Evolutionary conservation across 1,140 invertebrate species (phyloP).

Genomic region (Batillaria attramentaria): DNA sequence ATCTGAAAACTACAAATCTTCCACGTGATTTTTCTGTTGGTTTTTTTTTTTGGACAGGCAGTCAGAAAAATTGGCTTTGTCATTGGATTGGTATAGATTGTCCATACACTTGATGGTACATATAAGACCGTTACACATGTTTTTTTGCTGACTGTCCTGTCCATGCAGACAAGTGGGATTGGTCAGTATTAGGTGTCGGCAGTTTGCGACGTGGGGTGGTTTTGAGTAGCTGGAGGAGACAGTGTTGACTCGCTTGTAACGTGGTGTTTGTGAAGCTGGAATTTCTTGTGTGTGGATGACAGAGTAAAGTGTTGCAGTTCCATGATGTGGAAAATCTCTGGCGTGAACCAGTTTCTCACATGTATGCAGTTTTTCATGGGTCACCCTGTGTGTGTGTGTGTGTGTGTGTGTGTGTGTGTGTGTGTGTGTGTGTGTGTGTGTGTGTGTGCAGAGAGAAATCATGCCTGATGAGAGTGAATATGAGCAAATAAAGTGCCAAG

Average conservation of each 20-base stretch:
- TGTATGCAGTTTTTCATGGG: not conserved
- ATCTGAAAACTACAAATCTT: not conserved
- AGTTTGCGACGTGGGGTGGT: not conserved
- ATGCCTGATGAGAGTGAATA: conserved; percentile 1
- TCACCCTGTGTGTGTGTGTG: not conserved
- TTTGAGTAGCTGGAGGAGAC: not conserved
- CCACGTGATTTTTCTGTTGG: not conserved
- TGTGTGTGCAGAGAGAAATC: not conserved
- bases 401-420: not conserved
- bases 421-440: not conserved
- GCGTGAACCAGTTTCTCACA: too few species aligned
- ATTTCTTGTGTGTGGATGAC: not conserved
- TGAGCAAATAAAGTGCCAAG: conserved; percentile 22
- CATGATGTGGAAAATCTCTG: too few species aligned
- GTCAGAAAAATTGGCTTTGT: too few species aligned
- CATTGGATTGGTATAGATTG: too few species aligned
- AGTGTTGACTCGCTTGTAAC: not conserved
- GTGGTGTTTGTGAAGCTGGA: not conserved
- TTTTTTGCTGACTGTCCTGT: too few species aligned
- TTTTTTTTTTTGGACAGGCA: not conserved
- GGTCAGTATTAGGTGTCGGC: not conserved
- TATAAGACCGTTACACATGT: too few species aligned
- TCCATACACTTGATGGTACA: too few species aligned
- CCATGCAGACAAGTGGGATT: too few species aligned
- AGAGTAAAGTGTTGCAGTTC: too few species aligned